A percentile compares a stretch with the other conserved stretches of the same genome.
Evolutionary conservation across 2,113 vertebrate species (phyloP).

Genomic region (Pardalotus punctatus): DNA sequence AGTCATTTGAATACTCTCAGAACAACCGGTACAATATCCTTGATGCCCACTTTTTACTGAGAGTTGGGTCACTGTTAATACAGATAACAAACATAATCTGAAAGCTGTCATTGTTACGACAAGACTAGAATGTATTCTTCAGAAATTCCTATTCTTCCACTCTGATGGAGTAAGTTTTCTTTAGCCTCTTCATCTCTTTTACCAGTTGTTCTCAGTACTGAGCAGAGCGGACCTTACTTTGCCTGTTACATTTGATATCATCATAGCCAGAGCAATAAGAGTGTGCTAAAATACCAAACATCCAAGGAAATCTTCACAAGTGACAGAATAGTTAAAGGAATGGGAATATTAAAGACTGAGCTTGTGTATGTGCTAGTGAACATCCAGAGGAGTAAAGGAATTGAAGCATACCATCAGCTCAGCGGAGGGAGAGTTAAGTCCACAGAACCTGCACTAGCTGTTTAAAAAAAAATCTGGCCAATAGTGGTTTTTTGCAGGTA

Average conservation of each 20-base stretch:
- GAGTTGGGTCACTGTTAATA: neutral
- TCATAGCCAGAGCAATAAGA: neutral
- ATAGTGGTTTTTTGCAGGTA: neutral
- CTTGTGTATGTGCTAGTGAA: neutral
- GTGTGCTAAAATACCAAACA: rapidly evolving
- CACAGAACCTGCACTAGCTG: neutral
- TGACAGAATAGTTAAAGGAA: neutral
- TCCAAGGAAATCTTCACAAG: neutral
- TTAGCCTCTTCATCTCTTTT: neutral
- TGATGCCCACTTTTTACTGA: neutral
- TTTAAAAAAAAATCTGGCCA: neutral
- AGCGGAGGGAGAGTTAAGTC: neutral
- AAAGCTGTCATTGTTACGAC: neutral
- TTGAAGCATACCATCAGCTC: neutral
- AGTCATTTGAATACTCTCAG: neutral
- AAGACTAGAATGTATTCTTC: neutral
- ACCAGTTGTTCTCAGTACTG: neutral
- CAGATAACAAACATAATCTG: neutral
- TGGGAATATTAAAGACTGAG: neutral
- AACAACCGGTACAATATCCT: neutral
- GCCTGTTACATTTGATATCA: neutral
- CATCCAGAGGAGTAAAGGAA: neutral
- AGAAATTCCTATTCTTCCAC: neutral
- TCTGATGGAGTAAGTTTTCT: neutral
- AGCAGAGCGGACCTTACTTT: neutral